These are phyloP conservation scores for Andinoacara biseriatus DNA, from an alignment of 2,113 vertebrate genomes.

Conservation along the genomic window DNA sequence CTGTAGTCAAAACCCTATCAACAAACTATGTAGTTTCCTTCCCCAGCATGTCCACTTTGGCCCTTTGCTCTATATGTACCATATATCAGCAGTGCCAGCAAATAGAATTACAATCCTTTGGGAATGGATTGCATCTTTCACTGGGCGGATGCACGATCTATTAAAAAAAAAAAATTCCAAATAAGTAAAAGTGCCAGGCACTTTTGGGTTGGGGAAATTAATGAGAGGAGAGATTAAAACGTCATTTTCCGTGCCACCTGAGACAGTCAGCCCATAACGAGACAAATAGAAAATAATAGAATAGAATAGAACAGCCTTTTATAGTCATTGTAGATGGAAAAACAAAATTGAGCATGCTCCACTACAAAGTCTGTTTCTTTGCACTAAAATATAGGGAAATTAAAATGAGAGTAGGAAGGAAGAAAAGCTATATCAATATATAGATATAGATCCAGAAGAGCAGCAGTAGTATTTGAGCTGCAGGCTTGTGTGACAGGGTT, in stretches of 20 bases:
- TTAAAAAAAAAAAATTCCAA: too few relatives aligned
- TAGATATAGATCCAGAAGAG: too few relatives aligned
- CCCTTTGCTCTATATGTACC: slow-evolving; percentile 47
- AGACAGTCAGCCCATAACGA: slow-evolving; percentile 76
- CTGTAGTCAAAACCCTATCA: slow-evolving; percentile 70
- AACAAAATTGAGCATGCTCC: too few relatives aligned
- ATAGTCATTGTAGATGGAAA: too few relatives aligned
- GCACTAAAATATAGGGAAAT: too few relatives aligned
- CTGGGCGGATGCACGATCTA: slow-evolving; percentile 83
- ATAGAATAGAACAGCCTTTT: too few relatives aligned
- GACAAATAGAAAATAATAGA: slow-evolving; percentile 57
- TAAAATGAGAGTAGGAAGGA: too few relatives aligned
- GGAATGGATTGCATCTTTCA: slow-evolving; percentile 88
- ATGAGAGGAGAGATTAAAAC: slow-evolving; percentile 82
- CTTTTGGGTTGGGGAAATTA: slow-evolving; percentile 78
- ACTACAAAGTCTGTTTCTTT: too few relatives aligned
- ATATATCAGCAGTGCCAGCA: slow-evolving; percentile 79
- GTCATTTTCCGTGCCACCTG: slow-evolving; percentile 79
- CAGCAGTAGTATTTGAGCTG: too few relatives aligned
- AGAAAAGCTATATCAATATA: too few relatives aligned
- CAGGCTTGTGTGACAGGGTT: too few relatives aligned
- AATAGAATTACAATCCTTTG: slow-evolving; percentile 84
- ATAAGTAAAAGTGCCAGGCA: slow-evolving; percentile 79
- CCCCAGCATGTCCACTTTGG: slow-evolving; percentile 70
- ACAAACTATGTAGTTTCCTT: slow-evolving; percentile 59